Base-by-base conservation (phyloP, 2,888 invertebrate species). In the Biston stratarius region DNA sequence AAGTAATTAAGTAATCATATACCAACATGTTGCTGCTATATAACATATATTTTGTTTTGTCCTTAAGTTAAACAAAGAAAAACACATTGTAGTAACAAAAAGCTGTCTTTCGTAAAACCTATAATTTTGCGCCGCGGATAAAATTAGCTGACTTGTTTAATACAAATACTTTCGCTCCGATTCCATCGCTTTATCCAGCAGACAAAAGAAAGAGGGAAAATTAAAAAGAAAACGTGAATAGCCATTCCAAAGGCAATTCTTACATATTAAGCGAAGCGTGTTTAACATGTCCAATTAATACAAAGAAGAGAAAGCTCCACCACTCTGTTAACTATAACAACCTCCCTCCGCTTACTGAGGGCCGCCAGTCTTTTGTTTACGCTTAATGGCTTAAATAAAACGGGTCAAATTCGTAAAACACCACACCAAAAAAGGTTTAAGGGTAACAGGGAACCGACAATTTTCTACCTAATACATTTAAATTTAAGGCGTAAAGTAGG, bases 371-470 rank as follows among this genome's bases (percentile, higher is more conserved):
- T 92, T 92, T 92, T 92, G 91, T 91, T 90, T 90, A 89, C 90
- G 90, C 86, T 87, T 92, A 93, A 92, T 92, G 91, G 89, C 90
- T 91, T 89, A 91, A 92, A 92, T 90, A 91, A 92, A 92, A 92
- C 89, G 90, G 91, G 89, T 87, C 90, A 88, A 91, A 91, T 92
- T 90, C 89, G 86, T 85, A 88, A 88, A 90, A 89, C 89, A 88
- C 78, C 78, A 75, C 79, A 79, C 81, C 76, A 76, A 85, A 90
- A 90, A 89, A 84, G 87, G 83, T 89, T 86, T 87, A 88, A 86
- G 83, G 82, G 76, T 80, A 79, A 71, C 69, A 59, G 67, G 72
- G 72, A 76, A 77, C 79, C 65, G 70, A 75, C 81, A 77, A 88
- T 84, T 87, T 79, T 84, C 72, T 78, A 75, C 84, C 81, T 84